phyloP scores from a whole-genome alignment of 2,797 vertebrate genomes.

The Bryconaethiops microstoma region DNA sequence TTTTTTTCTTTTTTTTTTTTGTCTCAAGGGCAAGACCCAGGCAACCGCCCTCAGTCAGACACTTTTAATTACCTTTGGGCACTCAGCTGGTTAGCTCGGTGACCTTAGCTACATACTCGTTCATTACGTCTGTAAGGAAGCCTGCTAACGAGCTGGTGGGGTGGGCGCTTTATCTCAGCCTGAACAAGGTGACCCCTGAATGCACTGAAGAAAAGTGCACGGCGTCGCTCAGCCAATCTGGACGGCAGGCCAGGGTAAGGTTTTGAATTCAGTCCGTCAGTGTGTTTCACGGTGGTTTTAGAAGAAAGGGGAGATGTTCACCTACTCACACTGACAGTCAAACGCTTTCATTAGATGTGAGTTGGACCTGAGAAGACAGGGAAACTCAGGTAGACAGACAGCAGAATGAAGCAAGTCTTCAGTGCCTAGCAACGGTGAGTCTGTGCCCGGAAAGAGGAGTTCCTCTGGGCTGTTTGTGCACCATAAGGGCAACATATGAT shows the following conservation, averaged over 20 bases:
- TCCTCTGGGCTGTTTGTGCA: slow-evolving; percentile 23
- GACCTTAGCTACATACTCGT: no score
- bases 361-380: neutral
- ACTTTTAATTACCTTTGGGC: no score
- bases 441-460: neutral
- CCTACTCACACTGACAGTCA: neutral
- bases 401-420: neutral
- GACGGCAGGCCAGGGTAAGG: neutral
- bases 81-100: no score
- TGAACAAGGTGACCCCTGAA: neutral
- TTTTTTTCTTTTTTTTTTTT: no score
- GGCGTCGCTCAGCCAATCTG: neutral
- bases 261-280: neutral
- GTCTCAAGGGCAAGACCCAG: no score
- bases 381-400: neutral
- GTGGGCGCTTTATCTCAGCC: neutral
- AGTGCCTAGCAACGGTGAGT: slow-evolving; percentile 4
- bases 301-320: neutral
- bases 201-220: no score
- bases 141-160: no score
- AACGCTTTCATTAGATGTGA: slow-evolving; percentile 26
- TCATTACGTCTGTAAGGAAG: no score
- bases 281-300: slow-evolving; percentile 13
- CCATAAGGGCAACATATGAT: slow-evolving; percentile 33
- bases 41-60: no score